These are phyloP conservation scores for Drosophila obscura DNA, from an alignment of 1,140 invertebrate genomes.

Conservation along the genomic window DNA sequence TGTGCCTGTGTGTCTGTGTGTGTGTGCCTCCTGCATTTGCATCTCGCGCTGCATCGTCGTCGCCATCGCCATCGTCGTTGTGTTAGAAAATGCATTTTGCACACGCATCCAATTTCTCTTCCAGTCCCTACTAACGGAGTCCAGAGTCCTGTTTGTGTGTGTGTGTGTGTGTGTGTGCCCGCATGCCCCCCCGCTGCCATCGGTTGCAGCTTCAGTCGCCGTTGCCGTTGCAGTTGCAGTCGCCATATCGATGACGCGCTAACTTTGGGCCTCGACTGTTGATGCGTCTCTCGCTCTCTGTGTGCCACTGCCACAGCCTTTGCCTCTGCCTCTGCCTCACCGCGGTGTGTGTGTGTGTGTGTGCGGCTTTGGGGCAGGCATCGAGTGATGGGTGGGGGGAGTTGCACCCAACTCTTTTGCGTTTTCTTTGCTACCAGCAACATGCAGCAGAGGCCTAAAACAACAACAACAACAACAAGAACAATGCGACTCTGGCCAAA, in stretches of 20 bases:
- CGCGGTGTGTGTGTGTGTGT: constrained; percentile 8
- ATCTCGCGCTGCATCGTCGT: constrained; percentile 64
- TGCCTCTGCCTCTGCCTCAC: background rate
- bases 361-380: constrained; percentile 25
- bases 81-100: constrained; percentile 81
- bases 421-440: constrained; percentile 65
- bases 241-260: constrained; percentile 74
- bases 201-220: constrained; percentile 5
- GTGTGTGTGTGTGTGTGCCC: background rate
- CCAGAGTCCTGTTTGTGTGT: background rate
- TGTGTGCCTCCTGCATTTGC: constrained; percentile 72
- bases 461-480: constrained; percentile 9
- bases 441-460: constrained; percentile 31
- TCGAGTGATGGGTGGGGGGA: background rate
- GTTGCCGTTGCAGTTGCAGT: constrained; percentile 43
- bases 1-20: constrained; percentile 10
- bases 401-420: constrained; percentile 29
- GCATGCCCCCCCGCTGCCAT: background rate
- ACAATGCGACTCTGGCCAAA: constrained; percentile 56
- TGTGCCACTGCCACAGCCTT: too few species aligned
- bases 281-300: constrained; percentile 22
- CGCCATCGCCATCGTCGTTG: constrained; percentile 59
- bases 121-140: constrained; percentile 26
- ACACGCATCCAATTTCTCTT: constrained; percentile 79
- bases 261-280: constrained; percentile 75